phyloP scores from a whole-genome alignment of 2,797 vertebrate genomes.

The Ctenopoma kingsleyae region DNA sequence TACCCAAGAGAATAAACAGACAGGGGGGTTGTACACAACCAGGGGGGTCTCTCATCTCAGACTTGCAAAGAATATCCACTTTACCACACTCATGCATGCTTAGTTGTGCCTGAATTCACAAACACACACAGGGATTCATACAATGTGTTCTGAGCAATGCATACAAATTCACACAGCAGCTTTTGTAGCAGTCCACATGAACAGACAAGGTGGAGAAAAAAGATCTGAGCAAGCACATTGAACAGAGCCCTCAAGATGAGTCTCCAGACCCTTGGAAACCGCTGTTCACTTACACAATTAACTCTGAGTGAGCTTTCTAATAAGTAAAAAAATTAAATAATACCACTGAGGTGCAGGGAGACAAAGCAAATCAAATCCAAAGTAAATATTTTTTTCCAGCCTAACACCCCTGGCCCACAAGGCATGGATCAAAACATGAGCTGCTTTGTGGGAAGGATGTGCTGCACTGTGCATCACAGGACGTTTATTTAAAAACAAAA shows the following conservation, averaged over 20 bases:
- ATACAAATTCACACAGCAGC: slow-evolving; percentile 22
- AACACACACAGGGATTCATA: slow-evolving; percentile 9
- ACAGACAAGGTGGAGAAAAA: slow-evolving; percentile 15
- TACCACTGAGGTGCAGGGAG: slow-evolving; percentile 35
- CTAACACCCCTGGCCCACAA: slow-evolving; percentile 33
- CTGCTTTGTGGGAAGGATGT: slow-evolving; percentile 36
- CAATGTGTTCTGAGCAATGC: neutral
- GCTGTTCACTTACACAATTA: slow-evolving; percentile 51
- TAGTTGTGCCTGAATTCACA: slow-evolving; percentile 19
- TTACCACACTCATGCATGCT: slow-evolving; percentile 6
- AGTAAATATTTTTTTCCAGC: slow-evolving; percentile 46
- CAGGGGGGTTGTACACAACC: slow-evolving; percentile 22
- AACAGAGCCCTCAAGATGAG: slow-evolving; percentile 42
- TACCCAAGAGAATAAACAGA: slow-evolving; percentile 55
- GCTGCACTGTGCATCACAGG: slow-evolving; percentile 16
- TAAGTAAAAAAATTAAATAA: slow-evolving; percentile 45
- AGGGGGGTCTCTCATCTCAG: slow-evolving; percentile 50
- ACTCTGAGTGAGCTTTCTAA: slow-evolving; percentile 47
- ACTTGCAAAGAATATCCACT: slow-evolving; percentile 32
- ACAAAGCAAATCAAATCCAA: slow-evolving; percentile 53
- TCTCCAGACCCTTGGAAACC: slow-evolving; percentile 43
- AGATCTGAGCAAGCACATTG: slow-evolving; percentile 18
- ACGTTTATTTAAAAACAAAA: neutral
- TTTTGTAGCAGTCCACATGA: slow-evolving; percentile 13
- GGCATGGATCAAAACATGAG: slow-evolving; percentile 46